Percentiles rank a stretch among this genome's conserved stretches.
phyloP scores from a whole-genome alignment of 2,797 vertebrate species.

The Jordanella pulchra region DNA sequence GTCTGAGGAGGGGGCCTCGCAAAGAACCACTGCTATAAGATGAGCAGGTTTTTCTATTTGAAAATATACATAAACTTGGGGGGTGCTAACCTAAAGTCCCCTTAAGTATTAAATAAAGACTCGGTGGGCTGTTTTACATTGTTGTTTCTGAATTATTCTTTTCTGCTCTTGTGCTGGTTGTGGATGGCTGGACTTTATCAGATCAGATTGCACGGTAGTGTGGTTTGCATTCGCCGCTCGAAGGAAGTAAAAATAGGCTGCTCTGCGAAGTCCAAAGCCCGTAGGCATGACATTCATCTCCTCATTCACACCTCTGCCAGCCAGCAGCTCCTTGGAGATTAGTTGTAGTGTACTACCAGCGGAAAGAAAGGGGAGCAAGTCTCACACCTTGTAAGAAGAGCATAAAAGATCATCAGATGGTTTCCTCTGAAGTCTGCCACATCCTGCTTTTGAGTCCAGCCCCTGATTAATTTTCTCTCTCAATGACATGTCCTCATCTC shows the following conservation, averaged over 20 bases:
- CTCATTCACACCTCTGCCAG: slow-evolving; percentile 62
- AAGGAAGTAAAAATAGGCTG: slow-evolving; percentile 53
- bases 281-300: slow-evolving; percentile 60
- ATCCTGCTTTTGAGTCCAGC: slow-evolving; percentile 30
- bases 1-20: not conserved
- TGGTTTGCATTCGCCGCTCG: slow-evolving; percentile 25
- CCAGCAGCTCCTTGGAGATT: slow-evolving; percentile 53
- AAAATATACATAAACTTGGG: slow-evolving; percentile 4
- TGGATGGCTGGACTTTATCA: slow-evolving; percentile 44
- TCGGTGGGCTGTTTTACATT: slow-evolving; percentile 29
- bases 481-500: slow-evolving; percentile 20
- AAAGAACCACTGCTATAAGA: no score
- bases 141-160: slow-evolving; percentile 3
- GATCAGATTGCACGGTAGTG: slow-evolving; percentile 29
- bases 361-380: slow-evolving; percentile 31
- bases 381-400: slow-evolving; percentile 52
- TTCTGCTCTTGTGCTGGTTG: not conserved
- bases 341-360: slow-evolving; percentile 9
- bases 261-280: slow-evolving; percentile 39
- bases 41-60: not conserved
- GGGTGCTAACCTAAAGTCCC: slow-evolving; percentile 15
- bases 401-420: slow-evolving; percentile 50
- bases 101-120: slow-evolving; percentile 33
- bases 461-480: slow-evolving; percentile 23
- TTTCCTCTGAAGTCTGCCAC: slow-evolving; percentile 46